A percentile compares a stretch with the other conserved stretches of the same genome.
These are phyloP conservation scores for Brachypalpus laphriformis DNA, from an alignment of 2,888 invertebrate genomes.

Conservation along the genomic window DNA sequence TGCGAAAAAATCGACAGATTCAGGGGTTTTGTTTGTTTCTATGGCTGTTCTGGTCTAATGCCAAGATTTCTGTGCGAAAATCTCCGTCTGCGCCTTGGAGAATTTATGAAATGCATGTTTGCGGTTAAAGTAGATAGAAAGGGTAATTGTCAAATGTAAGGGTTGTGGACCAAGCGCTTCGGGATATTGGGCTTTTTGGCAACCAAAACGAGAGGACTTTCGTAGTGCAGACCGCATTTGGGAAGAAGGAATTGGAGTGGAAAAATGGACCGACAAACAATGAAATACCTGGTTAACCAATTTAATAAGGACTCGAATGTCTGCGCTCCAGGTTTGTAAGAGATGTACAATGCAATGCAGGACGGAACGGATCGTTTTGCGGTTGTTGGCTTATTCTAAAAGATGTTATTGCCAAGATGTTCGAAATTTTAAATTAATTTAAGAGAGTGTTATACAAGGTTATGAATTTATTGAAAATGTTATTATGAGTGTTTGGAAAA, in stretches of 20 bases:
- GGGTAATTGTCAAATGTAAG: constrained; percentile 18
- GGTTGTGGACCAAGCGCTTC: not conserved
- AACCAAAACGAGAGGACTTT: not conserved
- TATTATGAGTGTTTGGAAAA: not conserved
- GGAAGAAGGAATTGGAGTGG: not conserved
- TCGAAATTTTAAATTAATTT: constrained; percentile 12
- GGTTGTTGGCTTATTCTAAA: constrained; percentile 6
- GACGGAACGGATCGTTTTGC: not conserved
- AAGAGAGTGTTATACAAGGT: not conserved
- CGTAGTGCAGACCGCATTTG: not conserved
- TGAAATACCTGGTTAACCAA: constrained; percentile 39
- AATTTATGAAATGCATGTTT: constrained; percentile 45
- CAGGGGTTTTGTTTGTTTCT: not conserved
- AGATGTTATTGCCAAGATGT: not conserved
- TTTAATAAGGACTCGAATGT: constrained; percentile 7
- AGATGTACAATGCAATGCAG: not conserved
- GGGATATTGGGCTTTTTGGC: constrained; percentile 21
- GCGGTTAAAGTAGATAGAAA: constrained; percentile 13
- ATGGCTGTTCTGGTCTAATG: constrained; percentile 36
- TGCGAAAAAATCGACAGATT: constrained; percentile 2
- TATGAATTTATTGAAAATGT: not conserved
- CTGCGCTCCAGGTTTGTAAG: not conserved
- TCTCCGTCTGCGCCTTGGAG: constrained; percentile 3
- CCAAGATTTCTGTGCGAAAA: constrained; percentile 34
- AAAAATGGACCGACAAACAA: not conserved